Percentiles rank a stretch among this genome's conserved stretches.
Evolutionary conservation across 2,113 vertebrate genomes (phyloP).

Genomic region (Sciurus niger): DNA sequence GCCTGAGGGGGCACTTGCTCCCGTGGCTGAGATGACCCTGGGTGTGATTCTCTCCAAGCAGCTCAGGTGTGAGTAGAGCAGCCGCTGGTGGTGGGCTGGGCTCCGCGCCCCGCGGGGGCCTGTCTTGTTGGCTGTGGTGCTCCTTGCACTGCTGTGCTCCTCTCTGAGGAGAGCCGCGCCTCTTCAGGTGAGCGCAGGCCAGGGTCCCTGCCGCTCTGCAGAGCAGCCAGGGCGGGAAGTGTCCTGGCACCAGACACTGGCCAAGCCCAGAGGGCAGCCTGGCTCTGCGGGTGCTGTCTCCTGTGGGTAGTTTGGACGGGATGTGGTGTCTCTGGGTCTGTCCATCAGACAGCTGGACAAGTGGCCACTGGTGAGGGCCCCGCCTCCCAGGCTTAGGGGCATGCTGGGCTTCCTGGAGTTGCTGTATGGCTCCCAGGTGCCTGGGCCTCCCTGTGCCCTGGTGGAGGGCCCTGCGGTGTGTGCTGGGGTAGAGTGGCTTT

Average conservation of each 20-base stretch:
- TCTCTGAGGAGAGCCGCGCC: background rate
- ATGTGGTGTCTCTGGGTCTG: too few species aligned
- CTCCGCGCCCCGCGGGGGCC: background rate
- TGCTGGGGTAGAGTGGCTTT: too few species aligned
- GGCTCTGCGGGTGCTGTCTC: background rate
- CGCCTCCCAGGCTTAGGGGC: background rate
- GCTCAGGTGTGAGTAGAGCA: constrained; percentile 60
- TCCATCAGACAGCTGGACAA: background rate
- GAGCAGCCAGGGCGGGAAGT: background rate
- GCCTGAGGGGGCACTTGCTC: background rate
- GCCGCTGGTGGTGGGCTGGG: fast-evolving
- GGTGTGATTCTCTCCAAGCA: background rate
- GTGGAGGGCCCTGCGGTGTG: too few species aligned
- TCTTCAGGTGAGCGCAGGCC: background rate
- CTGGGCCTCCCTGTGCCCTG: background rate
- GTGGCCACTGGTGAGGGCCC: too few species aligned
- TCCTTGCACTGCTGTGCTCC: background rate
- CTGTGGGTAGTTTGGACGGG: background rate
- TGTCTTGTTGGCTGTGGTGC: background rate
- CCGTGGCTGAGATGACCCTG: background rate
- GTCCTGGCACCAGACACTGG: background rate
- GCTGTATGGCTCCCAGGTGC: too few species aligned
- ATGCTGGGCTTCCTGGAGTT: too few species aligned
- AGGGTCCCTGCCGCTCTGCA: background rate
- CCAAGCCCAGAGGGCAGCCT: too few species aligned